Evolutionary conservation across 1,140 invertebrate species (phyloP), one percentile per base, ranked within the genome.

Genomic region (Lerema accius): DNA sequence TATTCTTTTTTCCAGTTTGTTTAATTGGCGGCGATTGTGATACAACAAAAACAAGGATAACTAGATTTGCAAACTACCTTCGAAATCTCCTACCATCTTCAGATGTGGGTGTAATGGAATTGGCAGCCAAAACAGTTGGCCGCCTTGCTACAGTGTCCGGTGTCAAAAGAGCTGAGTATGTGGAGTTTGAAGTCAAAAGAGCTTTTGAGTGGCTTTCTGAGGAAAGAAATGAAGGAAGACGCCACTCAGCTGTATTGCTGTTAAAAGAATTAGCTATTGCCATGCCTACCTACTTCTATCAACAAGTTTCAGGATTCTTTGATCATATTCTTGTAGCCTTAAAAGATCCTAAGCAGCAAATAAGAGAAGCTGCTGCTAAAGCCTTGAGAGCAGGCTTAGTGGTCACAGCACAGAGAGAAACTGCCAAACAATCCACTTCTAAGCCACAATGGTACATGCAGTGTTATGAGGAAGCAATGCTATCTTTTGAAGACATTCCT

Each of bases 271-370:
- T 99, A 10, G 99, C 99, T 7, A 95, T 98, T 11, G 97, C 97
- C 9, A 97, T 98, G 90, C 98, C 98, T 1, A 99, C 98, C 10
- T 99, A 98, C 88, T 99, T 99, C 88, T 99, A 99, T 84, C 98
- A 99, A 91, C 97, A 99, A 93, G 97, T 99, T 0, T 96, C 97
- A 11, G 95, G 95, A 45, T 99, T 99, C 88, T 99, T 99, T 88
- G 98, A 99, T 63, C 93, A 96, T 32, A 99, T 99, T 62, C 98
- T 99, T 73, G 96, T 96, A 76, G 97, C 97, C 1, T 94, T 99
- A 23, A 94, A 96, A 60, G 98, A 99, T 91, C 95, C 96, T 0
- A 99, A 99, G 90, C 94, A 96, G n/a, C 93, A 94, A 10, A 97
- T 99, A 62, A 92, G 98, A 48, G 97, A 99, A 88, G 95, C 95